phyloP scores from a whole-genome alignment of 2,888 invertebrate species.

The Lithophane leautieri region DNA sequence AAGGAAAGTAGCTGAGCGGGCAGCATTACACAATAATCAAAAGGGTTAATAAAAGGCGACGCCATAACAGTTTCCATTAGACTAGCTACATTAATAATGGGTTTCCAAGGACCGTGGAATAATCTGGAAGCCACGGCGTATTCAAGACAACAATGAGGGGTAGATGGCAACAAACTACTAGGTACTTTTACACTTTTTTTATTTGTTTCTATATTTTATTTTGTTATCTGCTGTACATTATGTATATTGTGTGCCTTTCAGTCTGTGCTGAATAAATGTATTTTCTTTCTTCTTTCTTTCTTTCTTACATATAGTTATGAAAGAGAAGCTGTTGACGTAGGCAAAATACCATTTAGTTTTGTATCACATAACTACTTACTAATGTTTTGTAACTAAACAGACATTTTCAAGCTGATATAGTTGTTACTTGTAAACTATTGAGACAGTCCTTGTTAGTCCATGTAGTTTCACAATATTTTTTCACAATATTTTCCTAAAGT shows the following conservation, averaged over 20 bases:
- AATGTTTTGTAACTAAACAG: constrained; percentile 23
- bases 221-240: too few species aligned
- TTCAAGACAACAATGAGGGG: constrained; percentile 29
- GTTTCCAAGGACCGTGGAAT: constrained; percentile 48
- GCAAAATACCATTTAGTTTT: constrained; percentile 12
- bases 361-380: constrained; percentile 35
- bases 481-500: neutral
- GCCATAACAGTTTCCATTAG: constrained; percentile 63
- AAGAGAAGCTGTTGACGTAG: constrained; percentile 13
- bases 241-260: too few species aligned
- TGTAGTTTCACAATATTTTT: neutral
- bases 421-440: neutral
- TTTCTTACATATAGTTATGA: constrained; percentile 1
- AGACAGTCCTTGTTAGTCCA: too few species aligned
- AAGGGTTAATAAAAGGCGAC: constrained; percentile 58
- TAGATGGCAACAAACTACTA: constrained; percentile 14
- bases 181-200: too few species aligned
- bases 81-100: constrained; percentile 62
- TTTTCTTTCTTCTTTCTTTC: too few species aligned
- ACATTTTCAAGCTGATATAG: constrained; percentile 4
- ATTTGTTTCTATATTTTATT: too few species aligned
- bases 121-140: constrained; percentile 42
- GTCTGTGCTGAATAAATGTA: too few species aligned
- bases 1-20: constrained; percentile 30
- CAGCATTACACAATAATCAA: constrained; percentile 46